A percentile compares a stretch with the other conserved stretches of the same genome.
Conservation (phyloP, 1,140 invertebrate species). For the Meteorus sp. region DNA sequence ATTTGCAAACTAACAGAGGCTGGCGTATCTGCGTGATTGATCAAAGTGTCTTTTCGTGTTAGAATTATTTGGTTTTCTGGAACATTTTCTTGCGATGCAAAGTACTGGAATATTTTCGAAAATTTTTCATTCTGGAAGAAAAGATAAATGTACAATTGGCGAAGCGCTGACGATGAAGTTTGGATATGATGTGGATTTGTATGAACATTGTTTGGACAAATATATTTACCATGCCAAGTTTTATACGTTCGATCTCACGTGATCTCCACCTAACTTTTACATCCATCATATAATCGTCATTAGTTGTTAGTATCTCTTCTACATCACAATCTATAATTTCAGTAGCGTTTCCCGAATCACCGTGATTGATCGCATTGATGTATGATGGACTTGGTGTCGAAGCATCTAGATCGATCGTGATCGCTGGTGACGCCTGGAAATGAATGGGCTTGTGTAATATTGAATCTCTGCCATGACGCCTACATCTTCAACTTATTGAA, state of each 20-base stretch:
- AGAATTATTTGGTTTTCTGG: slow-evolving; percentile 43
- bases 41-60: slow-evolving; percentile 38
- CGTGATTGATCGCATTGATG: too few species aligned
- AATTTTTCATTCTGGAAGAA: slow-evolving; percentile 44
- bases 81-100: slow-evolving; percentile 44
- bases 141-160: too few species aligned
- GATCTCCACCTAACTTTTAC: slow-evolving; percentile 43
- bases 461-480: too few species aligned
- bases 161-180: too few species aligned
- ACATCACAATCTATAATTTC: too few species aligned
- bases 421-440: too few species aligned
- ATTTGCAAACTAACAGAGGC: slow-evolving; percentile 42
- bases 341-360: too few species aligned
- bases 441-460: too few species aligned
- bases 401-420: too few species aligned
- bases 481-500: too few species aligned
- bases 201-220: not conserved
- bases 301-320: too few species aligned
- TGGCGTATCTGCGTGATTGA: slow-evolving; percentile 44
- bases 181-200: not conserved
- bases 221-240: slow-evolving; percentile 31
- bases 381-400: too few species aligned
- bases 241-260: slow-evolving; percentile 33
- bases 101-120: slow-evolving; percentile 43
- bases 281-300: slow-evolving; percentile 39